Conservation (phyloP, 2,797 vertebrate genomes). For the Acanthurus tractus region DNA sequence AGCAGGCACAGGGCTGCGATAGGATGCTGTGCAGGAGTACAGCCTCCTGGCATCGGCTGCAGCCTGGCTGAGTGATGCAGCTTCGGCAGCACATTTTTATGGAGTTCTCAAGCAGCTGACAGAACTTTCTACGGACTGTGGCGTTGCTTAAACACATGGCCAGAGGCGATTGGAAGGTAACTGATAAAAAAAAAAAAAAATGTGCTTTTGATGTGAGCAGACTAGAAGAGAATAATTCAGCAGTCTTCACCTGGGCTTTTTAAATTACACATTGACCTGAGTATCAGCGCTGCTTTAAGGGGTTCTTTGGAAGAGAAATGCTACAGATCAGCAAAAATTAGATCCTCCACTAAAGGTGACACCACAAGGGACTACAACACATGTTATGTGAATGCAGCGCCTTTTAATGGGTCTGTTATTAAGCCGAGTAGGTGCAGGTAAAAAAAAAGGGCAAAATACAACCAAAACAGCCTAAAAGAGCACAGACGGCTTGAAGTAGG, state of each 20-base stretch:
- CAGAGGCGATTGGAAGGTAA: constrained; percentile 57
- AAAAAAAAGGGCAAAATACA: constrained; percentile 17
- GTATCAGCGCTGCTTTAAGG: constrained; percentile 49
- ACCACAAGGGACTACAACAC: constrained; percentile 19
- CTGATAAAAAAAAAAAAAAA: constrained; percentile 52
- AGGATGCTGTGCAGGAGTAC: constrained; percentile 23
- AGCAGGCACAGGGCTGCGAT: constrained; percentile 33
- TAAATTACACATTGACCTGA: constrained; percentile 35
- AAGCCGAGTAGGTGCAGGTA: constrained; percentile 11
- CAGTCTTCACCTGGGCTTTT: constrained; percentile 64
- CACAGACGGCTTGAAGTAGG: constrained; percentile 31
- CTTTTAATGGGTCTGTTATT: constrained; percentile 26
- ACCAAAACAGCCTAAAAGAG: constrained; percentile 8
- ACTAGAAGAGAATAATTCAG: constrained; percentile 69
- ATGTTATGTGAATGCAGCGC: constrained; percentile 1
- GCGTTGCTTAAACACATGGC: constrained; percentile 64
- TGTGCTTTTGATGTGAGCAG: constrained; percentile 73
- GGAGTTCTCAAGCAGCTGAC: constrained; percentile 60
- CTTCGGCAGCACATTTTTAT: constrained; percentile 37
- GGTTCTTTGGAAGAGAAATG: constrained; percentile 36
- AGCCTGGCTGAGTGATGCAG: constrained; percentile 43
- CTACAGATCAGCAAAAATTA: constrained; percentile 35
- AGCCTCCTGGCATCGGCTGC: constrained; percentile 43
- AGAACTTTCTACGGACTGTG: constrained; percentile 38
- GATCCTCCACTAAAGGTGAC: constrained; percentile 39